Percentiles rank a stretch among this genome's conserved stretches.
Conservation (phyloP, 2,888 invertebrate species). For the Lasioglossum oenotherae region DNA sequence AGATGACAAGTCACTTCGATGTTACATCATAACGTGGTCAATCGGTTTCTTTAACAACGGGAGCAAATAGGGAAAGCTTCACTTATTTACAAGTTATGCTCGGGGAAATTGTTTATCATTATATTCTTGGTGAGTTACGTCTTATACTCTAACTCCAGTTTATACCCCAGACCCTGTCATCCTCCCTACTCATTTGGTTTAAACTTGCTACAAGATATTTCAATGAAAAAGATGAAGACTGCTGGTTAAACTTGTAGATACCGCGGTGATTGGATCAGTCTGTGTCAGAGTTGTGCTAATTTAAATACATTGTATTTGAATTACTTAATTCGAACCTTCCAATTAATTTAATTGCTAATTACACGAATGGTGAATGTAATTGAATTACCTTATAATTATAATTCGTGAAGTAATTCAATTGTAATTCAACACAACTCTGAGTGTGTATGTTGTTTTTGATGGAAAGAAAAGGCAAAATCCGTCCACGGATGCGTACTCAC, state of each 20-base stretch:
- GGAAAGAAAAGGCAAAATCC: not conserved
- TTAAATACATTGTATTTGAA: too few species aligned
- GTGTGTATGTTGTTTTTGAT: not conserved
- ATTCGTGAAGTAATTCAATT: too few species aligned
- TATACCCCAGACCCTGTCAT: not conserved
- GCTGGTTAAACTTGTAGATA: not conserved
- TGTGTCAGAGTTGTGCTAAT: not conserved
- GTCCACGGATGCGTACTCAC: not conserved
- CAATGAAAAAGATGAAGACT: not conserved
- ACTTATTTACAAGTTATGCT: not conserved
- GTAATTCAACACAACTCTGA: not conserved
- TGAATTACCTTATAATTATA: too few species aligned
- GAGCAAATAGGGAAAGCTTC: not conserved
- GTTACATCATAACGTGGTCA: not conserved
- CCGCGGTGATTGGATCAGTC: not conserved
- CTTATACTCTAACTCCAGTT: not conserved
- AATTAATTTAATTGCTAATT: too few species aligned
- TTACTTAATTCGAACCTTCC: too few species aligned
- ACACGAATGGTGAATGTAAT: too few species aligned
- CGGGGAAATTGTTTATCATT: not conserved
- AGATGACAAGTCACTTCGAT: not conserved
- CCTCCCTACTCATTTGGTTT: not conserved
- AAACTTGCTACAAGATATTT: not conserved
- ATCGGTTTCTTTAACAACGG: not conserved
- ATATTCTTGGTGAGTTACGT: not conserved